These are phyloP conservation scores for Gorsachius goisagi DNA, from an alignment of 2,113 vertebrate genomes.

Conservation along the genomic window DNA sequence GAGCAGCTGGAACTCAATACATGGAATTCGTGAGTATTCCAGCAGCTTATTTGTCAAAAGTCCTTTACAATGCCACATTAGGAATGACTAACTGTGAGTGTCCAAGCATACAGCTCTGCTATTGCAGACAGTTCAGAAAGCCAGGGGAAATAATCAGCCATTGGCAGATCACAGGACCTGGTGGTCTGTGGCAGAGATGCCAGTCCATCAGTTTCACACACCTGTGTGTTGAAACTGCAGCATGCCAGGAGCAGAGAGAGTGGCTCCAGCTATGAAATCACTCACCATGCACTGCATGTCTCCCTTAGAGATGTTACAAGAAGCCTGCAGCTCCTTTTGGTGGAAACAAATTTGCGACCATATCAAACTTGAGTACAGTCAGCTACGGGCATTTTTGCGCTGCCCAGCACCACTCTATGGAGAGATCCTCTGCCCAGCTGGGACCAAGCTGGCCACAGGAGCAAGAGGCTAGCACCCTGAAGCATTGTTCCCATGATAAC, in stretches of 20 bases:
- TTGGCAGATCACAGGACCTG: neutral
- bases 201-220: neutral
- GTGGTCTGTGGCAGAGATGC: neutral
- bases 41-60: neutral
- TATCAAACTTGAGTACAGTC: neutral
- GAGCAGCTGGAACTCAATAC: neutral
- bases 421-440: neutral
- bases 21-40: neutral
- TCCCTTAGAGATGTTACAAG: neutral
- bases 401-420: rapidly evolving
- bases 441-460: neutral
- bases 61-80: neutral
- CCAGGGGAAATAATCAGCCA: neutral
- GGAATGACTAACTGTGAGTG: neutral
- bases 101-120: neutral
- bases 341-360: neutral
- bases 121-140: neutral
- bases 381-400: neutral
- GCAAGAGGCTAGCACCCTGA: neutral
- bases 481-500: neutral
- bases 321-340: neutral
- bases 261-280: neutral
- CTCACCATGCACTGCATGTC: neutral
- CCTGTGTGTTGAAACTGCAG: neutral
- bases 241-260: neutral